These are phyloP conservation scores for Vicugna pacos DNA, from an alignment of 2,113 vertebrate genomes.

Conservation along the genomic window DNA sequence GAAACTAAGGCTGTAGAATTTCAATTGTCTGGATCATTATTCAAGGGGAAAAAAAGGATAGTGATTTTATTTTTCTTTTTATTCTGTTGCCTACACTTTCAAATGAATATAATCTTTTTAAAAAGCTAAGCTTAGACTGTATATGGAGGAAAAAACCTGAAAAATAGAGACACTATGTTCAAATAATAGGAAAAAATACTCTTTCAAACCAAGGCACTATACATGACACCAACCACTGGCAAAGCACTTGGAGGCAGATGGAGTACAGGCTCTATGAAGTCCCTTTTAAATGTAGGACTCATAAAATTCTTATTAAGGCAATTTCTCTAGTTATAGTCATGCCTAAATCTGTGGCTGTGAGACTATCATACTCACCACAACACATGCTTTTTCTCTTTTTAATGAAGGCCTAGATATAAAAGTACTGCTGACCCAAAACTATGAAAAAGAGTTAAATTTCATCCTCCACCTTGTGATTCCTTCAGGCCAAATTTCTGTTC, in stretches of 20 bases:
- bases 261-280: background rate
- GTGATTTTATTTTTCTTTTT: background rate
- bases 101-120: slow-evolving; percentile 37
- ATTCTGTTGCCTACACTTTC: background rate
- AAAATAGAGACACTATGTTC: background rate
- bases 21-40: background rate
- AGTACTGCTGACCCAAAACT: background rate
- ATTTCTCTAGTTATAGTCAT: slow-evolving; percentile 15
- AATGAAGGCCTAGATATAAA: background rate
- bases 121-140: background rate
- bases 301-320: background rate
- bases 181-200: background rate
- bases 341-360: background rate
- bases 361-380: background rate
- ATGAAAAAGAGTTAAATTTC: background rate
- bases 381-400: background rate
- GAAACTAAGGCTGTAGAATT: background rate
- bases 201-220: background rate
- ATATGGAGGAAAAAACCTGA: background rate
- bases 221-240: background rate
- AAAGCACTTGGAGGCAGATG: background rate
- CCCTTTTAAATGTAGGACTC: background rate
- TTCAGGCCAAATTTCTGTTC: background rate
- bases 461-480: background rate
- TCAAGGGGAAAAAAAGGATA: background rate